Evolutionary conservation across 2,888 invertebrate species (phyloP), one percentile per base, ranked within the genome.

Genomic region (Penaeus monodon): DNA sequence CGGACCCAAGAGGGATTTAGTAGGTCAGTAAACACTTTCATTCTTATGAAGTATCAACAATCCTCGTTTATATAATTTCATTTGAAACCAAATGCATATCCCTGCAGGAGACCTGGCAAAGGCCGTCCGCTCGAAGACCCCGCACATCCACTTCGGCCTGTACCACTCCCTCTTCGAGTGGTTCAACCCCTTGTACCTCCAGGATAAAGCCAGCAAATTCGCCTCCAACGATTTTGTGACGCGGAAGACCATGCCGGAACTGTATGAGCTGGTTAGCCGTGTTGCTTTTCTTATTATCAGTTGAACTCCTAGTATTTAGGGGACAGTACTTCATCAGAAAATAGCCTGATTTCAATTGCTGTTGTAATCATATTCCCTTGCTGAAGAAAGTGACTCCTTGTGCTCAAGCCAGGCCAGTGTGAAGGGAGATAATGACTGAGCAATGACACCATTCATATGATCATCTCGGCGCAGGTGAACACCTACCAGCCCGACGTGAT

Each of bases 181-280:
- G 97, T 97, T 94, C 91, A 96, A 97, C 92, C 97, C 97, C 0
- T 93, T 97, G 79, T 97, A 96, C 92, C 90, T 94, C 24, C 92
- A 94, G 64, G 97, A 97, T 91, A 86, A 90, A 73, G 38, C 27
- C 57, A 85, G 81, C 33, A 57, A 82, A 20, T 90, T 87, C 88
- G 70, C 74, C n/a, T 84, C 88, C 24, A 85, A 74, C 24, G 44
- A 79, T 66, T 90, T 90, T 81, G 88, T 88, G 65, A 38, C 38
- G 22, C 78, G 68, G 63, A 90, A 97, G 92, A 93, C 95, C n/a
- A 93, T 95, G 90, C 97, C 97, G 0, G 98, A 98, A 92, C 93
- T 98, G 91, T 94, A 94, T 90, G 97, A 98, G 92, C 91, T 97
- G 80, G 94, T 97, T 44, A 76, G 84, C 33, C 33, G 33, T 38